Evolutionary conservation across 2,113 vertebrate genomes (phyloP), one percentile per base, ranked within the genome.

Genomic region (Cavia porcellus): DNA sequence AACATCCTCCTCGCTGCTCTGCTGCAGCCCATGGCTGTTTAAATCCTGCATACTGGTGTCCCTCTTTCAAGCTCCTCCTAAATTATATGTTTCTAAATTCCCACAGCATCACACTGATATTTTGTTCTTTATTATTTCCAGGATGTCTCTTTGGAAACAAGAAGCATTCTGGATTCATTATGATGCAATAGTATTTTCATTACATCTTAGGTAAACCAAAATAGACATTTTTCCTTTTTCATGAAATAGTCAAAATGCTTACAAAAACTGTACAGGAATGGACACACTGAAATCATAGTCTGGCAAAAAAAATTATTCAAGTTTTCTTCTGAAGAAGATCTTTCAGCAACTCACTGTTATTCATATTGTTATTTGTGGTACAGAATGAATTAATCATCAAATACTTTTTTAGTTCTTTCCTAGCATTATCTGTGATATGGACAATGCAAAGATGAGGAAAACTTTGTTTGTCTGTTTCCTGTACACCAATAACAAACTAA

Each of bases 191-290:
- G 10, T 28, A 4, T 2, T 45, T 84, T 94, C 35, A 89, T 38
- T 80, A 82, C 19, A 94, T 81, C 7, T 20, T 5, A 95, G 74
- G 50, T 68, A 94, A 91, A 79, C 80, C 12, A 62, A 75, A 74
- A 32, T 11, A 75, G 75, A 24, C 3, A 38, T 80, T 55, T 68
- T 38, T 68, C 79, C 55, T 66, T 32, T 20, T 9, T 22, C 8
- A 83, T 50, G 14, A 90, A 83, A 88, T 79, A 77, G 20, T 87
- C 38, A 68, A 68, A 95, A 47, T 77, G 79, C 83, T 42, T 77
- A 14, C 30, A 62, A 83, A 90, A 28, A 47, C 14, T 86, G 17
- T 62, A 87, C 5, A 57, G 83, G 50, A 94, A 77, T 81, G 14
- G 5, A 7, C n/a, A 86, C 0, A 72, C n/a, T 92, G 35, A 92